phyloP scores from a whole-genome alignment of 2,888 invertebrate species.

The Drosophila macrospina region DNA sequence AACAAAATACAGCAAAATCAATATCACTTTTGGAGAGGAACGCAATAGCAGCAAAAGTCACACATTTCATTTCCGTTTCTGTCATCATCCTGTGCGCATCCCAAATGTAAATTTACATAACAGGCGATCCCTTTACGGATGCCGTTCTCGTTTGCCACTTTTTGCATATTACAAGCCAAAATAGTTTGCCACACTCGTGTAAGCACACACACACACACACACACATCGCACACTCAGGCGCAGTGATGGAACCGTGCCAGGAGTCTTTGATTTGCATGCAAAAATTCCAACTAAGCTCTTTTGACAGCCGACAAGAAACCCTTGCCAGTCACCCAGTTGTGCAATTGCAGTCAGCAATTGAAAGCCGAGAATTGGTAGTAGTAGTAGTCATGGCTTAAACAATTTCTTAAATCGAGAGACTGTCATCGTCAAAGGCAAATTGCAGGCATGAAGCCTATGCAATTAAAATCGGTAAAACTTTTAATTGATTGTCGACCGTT shows the following conservation, averaged over 20 bases:
- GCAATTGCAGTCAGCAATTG: conserved; percentile 18
- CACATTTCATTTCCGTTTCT: conserved; percentile 64
- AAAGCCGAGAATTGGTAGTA: not conserved
- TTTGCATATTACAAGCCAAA: conserved; percentile 30
- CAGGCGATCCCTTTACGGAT: conserved; percentile 16
- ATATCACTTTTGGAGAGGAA: conserved; percentile 50
- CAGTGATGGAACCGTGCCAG: conserved; percentile 10
- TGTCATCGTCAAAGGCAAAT: conserved; percentile 13
- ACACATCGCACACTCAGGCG: not conserved
- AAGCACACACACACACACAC: not conserved
- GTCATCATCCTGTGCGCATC: conserved; percentile 34
- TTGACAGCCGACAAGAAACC: conserved; percentile 9
- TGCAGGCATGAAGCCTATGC: conserved; percentile 11
- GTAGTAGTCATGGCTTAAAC: not conserved
- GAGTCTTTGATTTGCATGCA: conserved; percentile 39
- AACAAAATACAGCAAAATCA: conserved; percentile 51
- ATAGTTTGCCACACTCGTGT: conserved; percentile 31
- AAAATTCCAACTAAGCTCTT: conserved; percentile 23
- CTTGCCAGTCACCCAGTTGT: conserved; percentile 15
- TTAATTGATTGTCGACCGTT: conserved; percentile 64
- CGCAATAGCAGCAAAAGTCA: conserved; percentile 50
- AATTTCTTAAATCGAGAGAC: not conserved
- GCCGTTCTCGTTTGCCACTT: conserved; percentile 15
- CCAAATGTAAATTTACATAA: conserved; percentile 52
- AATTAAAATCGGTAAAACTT: conserved; percentile 58